These are phyloP conservation scores for Drosophila ogumai DNA, from an alignment of 1,140 invertebrate species.

Conservation along the genomic window DNA sequence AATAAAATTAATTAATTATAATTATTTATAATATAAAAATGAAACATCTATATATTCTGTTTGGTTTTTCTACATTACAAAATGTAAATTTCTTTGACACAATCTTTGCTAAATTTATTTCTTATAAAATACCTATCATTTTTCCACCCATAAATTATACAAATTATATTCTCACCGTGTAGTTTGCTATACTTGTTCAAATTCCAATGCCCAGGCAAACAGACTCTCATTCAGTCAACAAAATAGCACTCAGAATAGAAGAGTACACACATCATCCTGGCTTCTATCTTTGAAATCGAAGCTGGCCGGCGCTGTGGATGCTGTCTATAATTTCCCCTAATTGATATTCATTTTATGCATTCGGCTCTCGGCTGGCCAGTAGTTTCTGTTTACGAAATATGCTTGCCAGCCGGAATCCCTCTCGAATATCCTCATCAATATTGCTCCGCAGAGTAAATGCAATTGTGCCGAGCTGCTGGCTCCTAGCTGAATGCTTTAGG, in stretches of 20 bases:
- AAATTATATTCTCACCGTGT: not conserved
- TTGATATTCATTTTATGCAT: constrained; percentile 65
- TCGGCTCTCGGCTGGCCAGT: constrained; percentile 3
- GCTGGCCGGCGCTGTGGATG: not conserved
- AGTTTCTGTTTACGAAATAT: constrained; percentile 35
- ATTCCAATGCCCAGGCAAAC: constrained; percentile 2
- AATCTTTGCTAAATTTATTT: no score
- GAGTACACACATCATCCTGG: constrained; percentile 7
- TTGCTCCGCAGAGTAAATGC: constrained; percentile 27
- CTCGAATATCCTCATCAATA: constrained; percentile 9
- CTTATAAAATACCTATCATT: not conserved
- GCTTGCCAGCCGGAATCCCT: not conserved
- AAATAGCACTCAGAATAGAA: constrained; percentile 15
- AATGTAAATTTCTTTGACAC: no score
- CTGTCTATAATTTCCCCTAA: constrained; percentile 48
- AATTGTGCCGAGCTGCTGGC: constrained; percentile 4
- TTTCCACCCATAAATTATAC: rapidly evolving
- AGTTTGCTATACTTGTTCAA: constrained; percentile 4
- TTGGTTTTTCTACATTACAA: no score
- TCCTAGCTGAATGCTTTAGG: not conserved
- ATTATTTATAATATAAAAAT: no score
- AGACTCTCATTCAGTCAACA: constrained; percentile 25
- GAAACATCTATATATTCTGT: no score
- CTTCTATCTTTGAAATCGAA: constrained; percentile 36
- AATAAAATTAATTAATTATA: no score